A percentile compares a stretch with the other conserved stretches of the same genome.
Evolutionary conservation across 2,113 vertebrate species (phyloP).

Genomic region (Origma solitaria): DNA sequence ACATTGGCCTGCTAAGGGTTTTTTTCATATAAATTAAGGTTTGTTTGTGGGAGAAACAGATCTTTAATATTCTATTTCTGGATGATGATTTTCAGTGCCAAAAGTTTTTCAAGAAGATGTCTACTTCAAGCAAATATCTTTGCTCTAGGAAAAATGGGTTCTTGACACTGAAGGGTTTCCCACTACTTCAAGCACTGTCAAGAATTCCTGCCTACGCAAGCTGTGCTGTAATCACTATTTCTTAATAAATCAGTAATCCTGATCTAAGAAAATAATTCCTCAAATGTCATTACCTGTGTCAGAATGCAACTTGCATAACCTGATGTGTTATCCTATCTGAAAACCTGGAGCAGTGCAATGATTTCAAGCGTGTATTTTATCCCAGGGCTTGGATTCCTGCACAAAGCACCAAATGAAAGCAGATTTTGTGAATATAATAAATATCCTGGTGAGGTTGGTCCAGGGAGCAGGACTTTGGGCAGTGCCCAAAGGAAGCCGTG

Average conservation of each 20-base stretch:
- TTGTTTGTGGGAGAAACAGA: not conserved
- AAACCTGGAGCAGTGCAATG: not conserved
- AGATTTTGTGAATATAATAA: not conserved
- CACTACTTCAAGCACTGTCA: not conserved
- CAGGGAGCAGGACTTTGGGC: slow-evolving; percentile 2
- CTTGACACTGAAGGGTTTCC: not conserved
- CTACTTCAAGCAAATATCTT: not conserved
- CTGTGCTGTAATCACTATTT: not conserved
- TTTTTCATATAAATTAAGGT: not conserved
- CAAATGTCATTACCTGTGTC: not conserved
- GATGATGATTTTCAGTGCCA: not conserved
- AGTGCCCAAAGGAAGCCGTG: slow-evolving; percentile 29
- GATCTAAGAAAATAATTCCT: slow-evolving; percentile 7
- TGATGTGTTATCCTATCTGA: not conserved
- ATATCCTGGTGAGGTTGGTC: not conserved
- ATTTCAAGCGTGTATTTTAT: not conserved
- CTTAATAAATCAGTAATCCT: not conserved
- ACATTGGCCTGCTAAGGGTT: not conserved
- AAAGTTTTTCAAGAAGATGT: not conserved
- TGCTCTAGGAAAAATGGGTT: not conserved
- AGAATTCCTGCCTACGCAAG: not conserved
- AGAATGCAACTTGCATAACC: slow-evolving; percentile 1
- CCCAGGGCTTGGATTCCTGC: not conserved
- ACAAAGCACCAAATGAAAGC: not conserved
- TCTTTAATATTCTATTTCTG: not conserved